phyloP scores from a whole-genome alignment of 2,113 vertebrate species.

The Rhinoderma darwinii region DNA sequence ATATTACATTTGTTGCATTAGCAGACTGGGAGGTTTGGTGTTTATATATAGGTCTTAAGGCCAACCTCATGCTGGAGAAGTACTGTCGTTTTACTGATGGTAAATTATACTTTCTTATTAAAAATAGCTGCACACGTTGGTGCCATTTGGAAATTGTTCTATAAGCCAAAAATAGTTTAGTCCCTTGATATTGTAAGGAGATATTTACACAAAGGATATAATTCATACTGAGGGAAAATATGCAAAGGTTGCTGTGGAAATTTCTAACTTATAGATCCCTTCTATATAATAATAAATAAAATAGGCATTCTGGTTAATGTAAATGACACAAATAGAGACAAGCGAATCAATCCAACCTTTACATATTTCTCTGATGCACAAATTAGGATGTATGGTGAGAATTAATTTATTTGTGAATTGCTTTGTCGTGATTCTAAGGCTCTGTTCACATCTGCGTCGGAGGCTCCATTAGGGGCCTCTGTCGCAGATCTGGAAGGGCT shows the following conservation, averaged over 20 bases:
- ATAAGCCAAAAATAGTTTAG: constrained; percentile 30
- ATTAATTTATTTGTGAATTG: neutral
- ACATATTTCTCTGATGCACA: neutral
- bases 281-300: neutral
- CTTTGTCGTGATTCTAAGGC: neutral
- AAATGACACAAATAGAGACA: neutral
- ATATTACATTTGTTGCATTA: constrained; percentile 18
- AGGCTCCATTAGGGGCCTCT: too few species aligned
- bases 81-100: neutral
- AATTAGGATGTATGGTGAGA: neutral
- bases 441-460: too few species aligned
- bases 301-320: neutral
- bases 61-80: neutral
- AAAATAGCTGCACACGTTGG: neutral
- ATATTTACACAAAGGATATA: constrained; percentile 39
- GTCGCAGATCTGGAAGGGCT: too few species aligned
- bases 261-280: neutral
- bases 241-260: constrained; percentile 1
- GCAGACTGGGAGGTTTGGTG: neutral
- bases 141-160: constrained; percentile 34
- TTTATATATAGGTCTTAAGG: neutral
- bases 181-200: neutral
- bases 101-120: constrained; percentile 24
- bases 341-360: neutral
- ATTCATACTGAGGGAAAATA: constrained; percentile 17